Conservation (phyloP, 2,797 vertebrate genomes). For the Podarcis siculus region DNA sequence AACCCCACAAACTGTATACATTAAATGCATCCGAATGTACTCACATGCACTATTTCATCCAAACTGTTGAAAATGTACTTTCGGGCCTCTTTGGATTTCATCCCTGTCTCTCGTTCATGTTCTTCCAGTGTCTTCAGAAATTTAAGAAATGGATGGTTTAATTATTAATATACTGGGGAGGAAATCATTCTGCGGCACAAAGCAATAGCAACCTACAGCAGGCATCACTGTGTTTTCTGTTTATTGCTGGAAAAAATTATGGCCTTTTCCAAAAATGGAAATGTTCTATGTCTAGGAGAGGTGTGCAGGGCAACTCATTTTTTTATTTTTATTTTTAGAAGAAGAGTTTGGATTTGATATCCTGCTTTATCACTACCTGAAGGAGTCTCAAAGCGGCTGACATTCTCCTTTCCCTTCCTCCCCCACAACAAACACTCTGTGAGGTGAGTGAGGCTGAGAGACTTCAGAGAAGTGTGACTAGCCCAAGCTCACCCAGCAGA, state of each 20-base stretch:
- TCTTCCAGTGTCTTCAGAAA: conserved; percentile 92
- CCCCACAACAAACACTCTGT: no score
- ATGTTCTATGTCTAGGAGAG: not conserved
- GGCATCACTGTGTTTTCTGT: not conserved
- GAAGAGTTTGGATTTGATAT: no score
- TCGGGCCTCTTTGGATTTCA: conserved; percentile 99
- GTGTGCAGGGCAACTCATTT: not conserved
- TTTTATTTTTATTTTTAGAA: no score
- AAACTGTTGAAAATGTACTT: conserved; percentile 99
- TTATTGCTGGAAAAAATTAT: not conserved
- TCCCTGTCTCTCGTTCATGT: conserved; percentile 95
- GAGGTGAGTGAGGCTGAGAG: no score
- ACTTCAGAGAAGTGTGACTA: no score
- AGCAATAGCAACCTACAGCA: not conserved
- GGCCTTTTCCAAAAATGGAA: not conserved
- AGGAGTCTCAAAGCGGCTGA: no score
- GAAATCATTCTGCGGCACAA: not conserved
- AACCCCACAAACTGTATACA: not conserved
- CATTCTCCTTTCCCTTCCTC: no score
- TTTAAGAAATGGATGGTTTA: not conserved
- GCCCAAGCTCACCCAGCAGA: no score
- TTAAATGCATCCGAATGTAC: conserved; percentile 68
- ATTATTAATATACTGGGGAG: no score
- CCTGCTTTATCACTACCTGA: no score
- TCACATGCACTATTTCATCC: conserved; percentile 98